Base-by-base conservation (phyloP, 2,797 vertebrate species). In the Sebastes oblongus region DNA sequence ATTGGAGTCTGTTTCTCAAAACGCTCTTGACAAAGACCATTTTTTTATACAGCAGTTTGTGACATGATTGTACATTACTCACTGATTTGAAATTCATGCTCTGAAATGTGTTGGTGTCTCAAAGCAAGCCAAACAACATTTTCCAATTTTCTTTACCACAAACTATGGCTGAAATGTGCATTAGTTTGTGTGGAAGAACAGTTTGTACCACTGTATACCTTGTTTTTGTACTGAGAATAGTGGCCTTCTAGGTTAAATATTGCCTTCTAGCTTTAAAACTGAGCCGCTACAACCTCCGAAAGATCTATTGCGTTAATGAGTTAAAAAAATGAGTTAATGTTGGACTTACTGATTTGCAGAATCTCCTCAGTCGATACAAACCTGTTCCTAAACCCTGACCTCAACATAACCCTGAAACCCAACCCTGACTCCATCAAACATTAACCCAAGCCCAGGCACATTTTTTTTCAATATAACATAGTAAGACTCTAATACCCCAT, bases 181-280 rank as follows among this genome's bases (percentile, higher is more conserved):
- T 85, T 68, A 24, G 62, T 74, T 66, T 77, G 64, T 80, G 6
- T 18, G 50, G 50, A 13, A 32, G 22, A 71, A 29, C 20, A 7
- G 25, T 83, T 82, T 66, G 69, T 76, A 42, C 85, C 16, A 61
- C 9, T 78, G 34, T 65, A 60, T 58, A 39, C 6, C 12, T 66
- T 72, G 66, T 78, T 87, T 83, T 85, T 83, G 75, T 89, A 83
- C 69, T 39, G 77, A 72, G 39, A 24, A 66, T 46, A 74, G 77
- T 32, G 66, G 74, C 78, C 81, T 78, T 82, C 9, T 20, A 22
- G 50, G 25, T 66, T 81, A 39, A 36, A 64, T 62, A 39, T 60
- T 75, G 80, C 77, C 78, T 75, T 74, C 46, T n/a, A 42, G 39
- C 39, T 42, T 42, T 42, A 42, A 42, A 42, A 42, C 39, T 42